Base-by-base conservation (phyloP, 2,113 vertebrate species). In the Poeciliopsis retropinna region DNA sequence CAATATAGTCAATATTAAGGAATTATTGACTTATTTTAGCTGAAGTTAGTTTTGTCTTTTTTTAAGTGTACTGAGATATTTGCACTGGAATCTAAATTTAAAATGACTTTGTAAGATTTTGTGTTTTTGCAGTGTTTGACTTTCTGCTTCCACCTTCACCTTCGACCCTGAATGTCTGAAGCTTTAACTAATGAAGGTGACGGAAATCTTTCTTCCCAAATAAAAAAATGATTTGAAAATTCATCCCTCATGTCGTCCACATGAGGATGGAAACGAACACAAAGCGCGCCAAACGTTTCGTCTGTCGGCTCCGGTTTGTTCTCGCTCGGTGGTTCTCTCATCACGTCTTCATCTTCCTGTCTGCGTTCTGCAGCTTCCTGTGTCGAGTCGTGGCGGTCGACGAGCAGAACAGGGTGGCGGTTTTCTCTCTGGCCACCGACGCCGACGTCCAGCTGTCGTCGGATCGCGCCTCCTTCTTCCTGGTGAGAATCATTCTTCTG, bases 321-420 rank as follows among this genome's bases (percentile, higher is more conserved):
- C 63, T 57, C 32, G 51, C 27, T 67, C 3, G 30, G 57, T 3
- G 7, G 25, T 57, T 29, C 0, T 39, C 47, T 85, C 85, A 77
- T 25, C 83, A 75, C 28, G 12, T 81, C 17, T 64, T 85, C 64
- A 77, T 82, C 34, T 30, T 39, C 61, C 7, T 70, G 27, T 78
- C 29, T 72, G 27, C 77, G 51, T 82, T 65, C 27, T 17, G 27
- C 25, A 99, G 98, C 87, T 96, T 97, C 92, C 94, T 99, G 87
- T 99, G 97, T 82, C 96, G 97, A 27, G 95, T 88, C 7, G 90
- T 96, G 0, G 93, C 92, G 61, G 72, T 96, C 1, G 97, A 98
- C 28, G 54, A 93, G 1, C 94, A 89, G 87, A 92, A 89, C 70
- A 93, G 93, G n/a, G 88, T 95, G 78, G 94, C 95, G 0, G 19